Percentiles rank a stretch among this genome's conserved stretches.
Evolutionary conservation across 2,797 vertebrate genomes (phyloP).

Genomic region (Psittacula derbiana): DNA sequence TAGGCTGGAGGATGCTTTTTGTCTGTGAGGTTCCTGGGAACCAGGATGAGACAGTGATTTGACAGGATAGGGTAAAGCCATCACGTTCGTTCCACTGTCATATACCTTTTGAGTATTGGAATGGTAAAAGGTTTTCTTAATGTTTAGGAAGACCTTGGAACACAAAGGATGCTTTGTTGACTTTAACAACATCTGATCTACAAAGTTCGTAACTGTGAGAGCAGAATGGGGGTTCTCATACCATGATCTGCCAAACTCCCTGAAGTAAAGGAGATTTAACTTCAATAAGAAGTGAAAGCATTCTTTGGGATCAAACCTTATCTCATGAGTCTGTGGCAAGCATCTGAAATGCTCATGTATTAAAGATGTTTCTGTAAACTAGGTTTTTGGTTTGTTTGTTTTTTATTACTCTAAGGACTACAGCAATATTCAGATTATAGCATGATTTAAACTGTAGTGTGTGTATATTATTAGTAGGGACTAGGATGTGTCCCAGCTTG

Average conservation of each 20-base stretch:
- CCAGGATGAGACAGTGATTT: neutral
- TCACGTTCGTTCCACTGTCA: neutral
- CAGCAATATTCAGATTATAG: neutral
- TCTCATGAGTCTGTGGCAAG: neutral
- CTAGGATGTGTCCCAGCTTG: neutral
- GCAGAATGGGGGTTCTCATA: neutral
- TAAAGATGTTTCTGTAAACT: conserved; percentile 44
- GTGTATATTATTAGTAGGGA: conserved; percentile 22
- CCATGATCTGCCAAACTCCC: neutral
- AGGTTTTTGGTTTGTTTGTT: neutral
- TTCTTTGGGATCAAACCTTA: neutral
- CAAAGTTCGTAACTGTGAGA: neutral
- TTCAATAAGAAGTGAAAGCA: neutral
- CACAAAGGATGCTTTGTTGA: neutral
- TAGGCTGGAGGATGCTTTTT: neutral
- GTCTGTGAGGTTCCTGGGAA: neutral
- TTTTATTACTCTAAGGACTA: conserved; percentile 36
- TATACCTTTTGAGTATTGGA: neutral
- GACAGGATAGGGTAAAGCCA: neutral
- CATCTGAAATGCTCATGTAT: conserved; percentile 25
- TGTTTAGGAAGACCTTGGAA: neutral
- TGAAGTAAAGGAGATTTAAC: neutral
- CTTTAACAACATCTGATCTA: neutral
- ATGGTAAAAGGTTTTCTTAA: neutral
- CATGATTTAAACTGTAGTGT: neutral